These are phyloP conservation scores for Progne subis DNA, from an alignment of 2,113 vertebrate species.

Conservation along the genomic window DNA sequence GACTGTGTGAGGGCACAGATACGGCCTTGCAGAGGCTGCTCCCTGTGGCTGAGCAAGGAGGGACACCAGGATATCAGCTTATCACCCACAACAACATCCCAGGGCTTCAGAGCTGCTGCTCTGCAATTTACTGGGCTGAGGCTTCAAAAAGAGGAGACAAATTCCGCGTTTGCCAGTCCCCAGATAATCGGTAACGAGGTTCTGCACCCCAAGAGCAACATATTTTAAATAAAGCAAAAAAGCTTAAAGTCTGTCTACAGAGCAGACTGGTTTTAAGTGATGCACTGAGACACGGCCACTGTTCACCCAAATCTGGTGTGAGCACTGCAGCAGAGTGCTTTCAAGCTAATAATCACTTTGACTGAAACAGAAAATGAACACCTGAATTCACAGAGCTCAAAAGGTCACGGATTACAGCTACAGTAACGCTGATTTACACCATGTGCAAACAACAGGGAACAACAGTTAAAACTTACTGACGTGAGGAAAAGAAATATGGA, in stretches of 20 bases:
- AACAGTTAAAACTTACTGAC: not conserved
- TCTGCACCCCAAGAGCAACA: not conserved
- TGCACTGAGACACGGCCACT: not conserved
- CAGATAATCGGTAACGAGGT: not conserved
- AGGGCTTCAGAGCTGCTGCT: not conserved
- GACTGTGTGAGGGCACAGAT: not conserved
- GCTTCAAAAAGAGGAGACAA: not conserved
- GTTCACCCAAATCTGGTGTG: not conserved
- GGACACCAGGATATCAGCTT: not conserved
- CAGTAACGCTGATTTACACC: not conserved
- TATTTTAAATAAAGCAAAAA: not conserved
- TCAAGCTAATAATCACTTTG: not conserved
- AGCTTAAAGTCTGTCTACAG: not conserved
- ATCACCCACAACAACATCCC: not conserved
- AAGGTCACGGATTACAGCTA: not conserved
- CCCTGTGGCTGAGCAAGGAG: not conserved
- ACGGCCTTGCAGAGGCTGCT: not conserved
- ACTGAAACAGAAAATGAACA: not conserved
- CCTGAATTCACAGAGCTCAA: not conserved
- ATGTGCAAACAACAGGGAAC: not conserved
- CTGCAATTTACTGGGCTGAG: not conserved
- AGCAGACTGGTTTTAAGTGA: not conserved
- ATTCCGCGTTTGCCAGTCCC: not conserved
- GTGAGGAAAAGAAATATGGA: not conserved
- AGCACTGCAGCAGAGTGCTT: not conserved